Base-by-base conservation (phyloP, 1,140 invertebrate genomes). In the Meteorus sp. region DNA sequence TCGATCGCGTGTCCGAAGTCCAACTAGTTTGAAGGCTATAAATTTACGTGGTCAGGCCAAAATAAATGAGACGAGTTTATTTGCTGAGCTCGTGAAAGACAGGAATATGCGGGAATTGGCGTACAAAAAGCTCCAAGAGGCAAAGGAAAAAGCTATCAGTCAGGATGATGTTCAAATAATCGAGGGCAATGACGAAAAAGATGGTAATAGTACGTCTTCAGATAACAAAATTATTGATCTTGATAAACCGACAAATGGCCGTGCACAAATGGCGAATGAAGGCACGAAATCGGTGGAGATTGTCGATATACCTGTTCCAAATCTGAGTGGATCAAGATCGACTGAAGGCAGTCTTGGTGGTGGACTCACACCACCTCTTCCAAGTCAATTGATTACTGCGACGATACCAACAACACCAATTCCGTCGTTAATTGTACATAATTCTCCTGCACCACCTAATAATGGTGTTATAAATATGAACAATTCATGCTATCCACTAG, bases 11-110 rank as follows among this genome's bases (percentile, higher is more conserved):
- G 70, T 74, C 2, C 67, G 74, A 8, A 79, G 78, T 43, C 80
- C 81, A 0, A 70, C 79, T 6, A 83, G 80, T 48, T 71, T 81
- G 13, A 80, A 61, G 58, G 69, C 76, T 64, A 64, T 83, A 82
- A 85, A 85, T 68, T 81, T 85, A 9, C 81, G 85, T 35, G 64
- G 67, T 3, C 73, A 78, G 45, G 85, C 88, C 29, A 91, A 91
- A 60, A 91, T 93, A 60, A 88, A 85, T 51, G 89, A 92, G 63
- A 93, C 91, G 1, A 93, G 90, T 73, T 79, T 94, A 1, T 95
- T 94, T 73, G 92, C 92, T 1, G 91, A 94, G 74, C 80, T 95
- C 13, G 90, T 94, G 0, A 93, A 93, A 68, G 88, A 91, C 67
- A 87, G 88, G 59, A 89, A 91, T 59, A 92, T 91, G 79, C 79